Evolutionary conservation across 2,888 invertebrate species (phyloP), one percentile per base, ranked within the genome.

Genomic region (Cotesia congregata): DNA sequence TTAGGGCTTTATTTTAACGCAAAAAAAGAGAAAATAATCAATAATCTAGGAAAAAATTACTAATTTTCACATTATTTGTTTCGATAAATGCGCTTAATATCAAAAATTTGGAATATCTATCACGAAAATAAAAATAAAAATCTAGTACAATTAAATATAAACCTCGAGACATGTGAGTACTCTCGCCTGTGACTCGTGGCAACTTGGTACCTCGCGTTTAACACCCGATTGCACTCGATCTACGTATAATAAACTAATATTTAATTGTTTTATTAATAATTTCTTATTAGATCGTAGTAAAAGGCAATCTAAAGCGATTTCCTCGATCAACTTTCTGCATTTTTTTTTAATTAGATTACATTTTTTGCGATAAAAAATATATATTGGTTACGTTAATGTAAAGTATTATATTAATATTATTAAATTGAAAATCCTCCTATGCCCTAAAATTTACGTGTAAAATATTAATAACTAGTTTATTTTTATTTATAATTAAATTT

Each of bases 321-420:
- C 50, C 60, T 70, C 2, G 15, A 17, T 62, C n/a, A 62, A 62
- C 62, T 62, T 15, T 62, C 62, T 15, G 62, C 20, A 7, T 75
- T 74, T 59, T 77, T 74, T 30, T 77, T 74, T 71, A 41, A 65
- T 77, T 73, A 77, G 77, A 75, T 78, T 72, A 65, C 62, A 76
- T 79, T 79, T 50, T 50, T 50, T 75, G 80, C 80, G 79, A 83
- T 82, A 83, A 82, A 81, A 81, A 80, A 78, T 82, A 80, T 81
- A 80, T 80, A 78, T 79, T 80, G 77, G 72, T 81, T 80, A 79
- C 81, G 17, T 17, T 17, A 78, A 80, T 80, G 79, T 77, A 77
- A 79, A 72, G 72, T 65, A 71, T 71, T 77, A 77, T 65, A 71
- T 71, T 77, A 77, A 68, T 77, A 77, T 73, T 59, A 77, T 77